Evolutionary conservation across 1,140 invertebrate species (phyloP).

Genomic region (Platyscapa corneri): DNA sequence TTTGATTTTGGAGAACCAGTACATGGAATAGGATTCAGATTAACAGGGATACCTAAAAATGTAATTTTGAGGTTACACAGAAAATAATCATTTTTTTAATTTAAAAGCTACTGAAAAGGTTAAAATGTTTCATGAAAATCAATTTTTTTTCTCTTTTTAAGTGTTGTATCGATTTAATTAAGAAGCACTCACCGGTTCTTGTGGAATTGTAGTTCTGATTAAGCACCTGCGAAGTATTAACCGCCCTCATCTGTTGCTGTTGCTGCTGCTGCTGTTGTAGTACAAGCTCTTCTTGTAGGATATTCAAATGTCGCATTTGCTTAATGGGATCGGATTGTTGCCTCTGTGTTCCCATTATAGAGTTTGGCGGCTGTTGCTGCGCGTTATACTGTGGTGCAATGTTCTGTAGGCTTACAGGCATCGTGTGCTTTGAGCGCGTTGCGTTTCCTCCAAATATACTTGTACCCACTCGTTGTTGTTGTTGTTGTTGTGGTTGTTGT

Average conservation of each 20-base stretch:
- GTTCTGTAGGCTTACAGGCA: constrained; percentile 57
- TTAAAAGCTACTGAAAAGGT: too few species aligned
- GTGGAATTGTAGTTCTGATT: constrained; percentile 71
- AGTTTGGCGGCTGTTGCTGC: constrained; percentile 40
- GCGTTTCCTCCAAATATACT: constrained; percentile 59
- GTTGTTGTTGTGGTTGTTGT: constrained; percentile 67
- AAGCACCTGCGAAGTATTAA: constrained; percentile 67
- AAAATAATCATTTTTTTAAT: too few species aligned
- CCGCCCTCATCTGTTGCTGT: constrained; percentile 62
- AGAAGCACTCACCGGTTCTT: constrained; percentile 63
- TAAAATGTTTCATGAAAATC: too few species aligned
- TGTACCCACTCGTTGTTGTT: constrained; percentile 70
- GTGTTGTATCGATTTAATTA: too few species aligned
- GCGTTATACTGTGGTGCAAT: constrained; percentile 32
- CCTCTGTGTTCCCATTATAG: constrained; percentile 68
- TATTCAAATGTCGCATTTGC: constrained; percentile 68
- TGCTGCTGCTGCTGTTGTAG: constrained; percentile 58
- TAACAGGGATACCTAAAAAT: constrained; percentile 59
- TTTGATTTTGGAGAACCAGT: constrained; percentile 54
- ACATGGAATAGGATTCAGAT: constrained; percentile 61
- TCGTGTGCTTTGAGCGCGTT: constrained; percentile 67
- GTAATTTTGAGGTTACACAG: not conserved
- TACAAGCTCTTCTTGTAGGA: constrained; percentile 58
- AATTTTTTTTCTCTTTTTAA: too few species aligned
- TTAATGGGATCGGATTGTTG: constrained; percentile 70